Evolutionary conservation across 2,797 vertebrate genomes (phyloP).

Genomic region (Cuculus canorus): DNA sequence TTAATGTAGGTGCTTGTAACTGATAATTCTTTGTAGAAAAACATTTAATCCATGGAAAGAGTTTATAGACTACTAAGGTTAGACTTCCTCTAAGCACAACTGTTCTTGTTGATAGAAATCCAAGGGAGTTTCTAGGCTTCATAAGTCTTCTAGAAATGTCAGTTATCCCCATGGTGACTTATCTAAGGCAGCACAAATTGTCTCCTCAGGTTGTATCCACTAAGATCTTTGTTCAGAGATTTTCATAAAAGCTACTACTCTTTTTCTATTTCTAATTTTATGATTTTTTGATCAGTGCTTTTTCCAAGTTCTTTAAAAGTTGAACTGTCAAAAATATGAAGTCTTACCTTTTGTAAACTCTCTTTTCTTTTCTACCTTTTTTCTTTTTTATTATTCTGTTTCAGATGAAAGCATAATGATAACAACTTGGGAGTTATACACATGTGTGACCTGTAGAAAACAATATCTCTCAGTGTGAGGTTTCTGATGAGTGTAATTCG

Average conservation of each 20-base stretch:
- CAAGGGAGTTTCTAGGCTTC: not conserved
- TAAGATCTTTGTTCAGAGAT: not conserved
- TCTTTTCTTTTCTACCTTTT: not conserved
- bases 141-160: not conserved
- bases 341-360: not conserved
- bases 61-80: not conserved
- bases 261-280: not conserved
- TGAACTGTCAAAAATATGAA: not conserved
- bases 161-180: not conserved
- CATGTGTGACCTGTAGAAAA: not conserved
- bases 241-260: not conserved
- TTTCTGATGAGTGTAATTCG: conserved; percentile 34
- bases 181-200: not conserved
- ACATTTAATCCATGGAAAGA: not conserved
- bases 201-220: not conserved
- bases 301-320: not conserved
- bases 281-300: not conserved
- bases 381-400: not conserved
- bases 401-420: not conserved
- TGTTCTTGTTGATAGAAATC: not conserved
- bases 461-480: conserved; percentile 10
- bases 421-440: too few species aligned
- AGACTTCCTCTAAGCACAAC: not conserved
- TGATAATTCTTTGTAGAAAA: not conserved
- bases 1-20: not conserved